These are phyloP conservation scores for Chironomus striatipennis DNA, from an alignment of 1,140 invertebrate species.

Conservation along the genomic window DNA sequence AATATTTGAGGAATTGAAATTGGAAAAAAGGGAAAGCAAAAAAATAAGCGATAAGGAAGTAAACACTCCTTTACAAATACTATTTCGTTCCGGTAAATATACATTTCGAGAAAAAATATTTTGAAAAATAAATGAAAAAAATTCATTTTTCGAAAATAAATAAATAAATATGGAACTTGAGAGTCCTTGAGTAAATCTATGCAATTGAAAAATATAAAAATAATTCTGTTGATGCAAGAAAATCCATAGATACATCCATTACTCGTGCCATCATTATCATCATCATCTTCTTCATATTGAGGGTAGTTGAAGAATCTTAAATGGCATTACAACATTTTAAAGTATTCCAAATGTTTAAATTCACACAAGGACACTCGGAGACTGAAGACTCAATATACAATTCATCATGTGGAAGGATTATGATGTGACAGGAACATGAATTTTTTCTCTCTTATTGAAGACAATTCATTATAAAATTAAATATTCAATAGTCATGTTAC, in stretches of 20 bases:
- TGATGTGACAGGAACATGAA: not conserved
- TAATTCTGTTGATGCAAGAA: not conserved
- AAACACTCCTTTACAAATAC: constrained; percentile 8
- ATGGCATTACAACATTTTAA: not conserved
- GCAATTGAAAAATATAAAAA: not conserved
- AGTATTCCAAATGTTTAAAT: not conserved
- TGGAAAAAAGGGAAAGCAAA: not conserved
- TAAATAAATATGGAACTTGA: not conserved
- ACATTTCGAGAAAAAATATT: no score
- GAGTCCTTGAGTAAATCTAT: constrained; percentile 12
- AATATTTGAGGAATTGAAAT: not conserved
- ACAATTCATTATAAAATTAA: no score
- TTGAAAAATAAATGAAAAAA: not conserved
- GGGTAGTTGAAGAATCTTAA: not conserved
- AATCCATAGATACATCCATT: not conserved
- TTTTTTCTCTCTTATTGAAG: no score
- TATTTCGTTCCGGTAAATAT: constrained; percentile 10
- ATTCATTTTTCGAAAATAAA: constrained; percentile 10
- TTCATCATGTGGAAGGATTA: constrained; percentile 7
- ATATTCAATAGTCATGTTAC: no score
- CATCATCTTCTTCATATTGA: not conserved
- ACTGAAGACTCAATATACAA: not conserved
- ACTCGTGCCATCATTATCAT: not conserved
- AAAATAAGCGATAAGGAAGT: constrained; percentile 4
- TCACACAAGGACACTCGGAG: not conserved